Evolutionary conservation across 1,140 invertebrate genomes (phyloP).

Genomic region (Caenorhabditis elegans): WBcel235 BX284605.5:12198501-12199000

Average conservation of each 20-base stretch:
- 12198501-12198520: slow-evolving; percentile 43
- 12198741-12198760: not conserved
- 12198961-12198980: too few relatives aligned
- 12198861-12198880: not conserved
- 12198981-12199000: too few relatives aligned
- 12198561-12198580: slow-evolving; percentile 43
- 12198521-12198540: slow-evolving; percentile 45
- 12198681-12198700: slow-evolving; percentile 29
- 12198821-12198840: not conserved
- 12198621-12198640: slow-evolving; percentile 18
- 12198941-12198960: too few relatives aligned
- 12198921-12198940: too few relatives aligned
- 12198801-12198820: not conserved
- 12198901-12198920: too few relatives aligned
- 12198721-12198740: slow-evolving; percentile 6
- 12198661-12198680: slow-evolving; percentile 30
- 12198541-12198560: slow-evolving; percentile 41
- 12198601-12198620: not conserved
- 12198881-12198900: too few relatives aligned
- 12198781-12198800: not conserved
- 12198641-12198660: slow-evolving; percentile 12
- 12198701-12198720: not conserved
- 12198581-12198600: slow-evolving; percentile 4
- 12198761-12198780: not conserved
- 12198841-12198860: not conserved